Evolutionary conservation across 1,140 invertebrate genomes (phyloP), one percentile per base, ranked within the genome.

Genomic region (Drosophila ananassae): DNA sequence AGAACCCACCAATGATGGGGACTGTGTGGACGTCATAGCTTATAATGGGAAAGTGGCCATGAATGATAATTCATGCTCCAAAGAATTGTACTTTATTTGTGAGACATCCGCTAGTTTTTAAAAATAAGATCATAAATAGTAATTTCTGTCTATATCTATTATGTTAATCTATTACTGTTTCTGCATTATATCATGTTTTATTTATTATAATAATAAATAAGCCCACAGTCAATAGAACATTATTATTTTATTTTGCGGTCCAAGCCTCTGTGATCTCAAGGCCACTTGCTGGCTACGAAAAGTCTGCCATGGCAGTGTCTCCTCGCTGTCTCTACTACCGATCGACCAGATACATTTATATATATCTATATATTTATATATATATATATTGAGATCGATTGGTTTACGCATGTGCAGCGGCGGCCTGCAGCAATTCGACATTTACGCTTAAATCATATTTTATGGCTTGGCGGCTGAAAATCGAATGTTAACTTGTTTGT

Each of bases 391-490:
- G 22, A 77, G 81, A 81, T 74, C 64, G 68, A 85, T 85, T 67
- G 77, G 74, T 64, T 77, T 81, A 87, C 82, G 81, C 81, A 87
- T 79, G 81, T 54, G 80, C 80, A 84, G 61, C 46, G 28, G 61
- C 46, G 28, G 13, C 52, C 62, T 51, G 32, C 58, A 50, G 48
- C 47, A 61, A 69, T 37, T 50, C 83, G 83, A 89, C 83, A 83
- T 89, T 89, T 89, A 72, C 79, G 79, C 68, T 83, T 89, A 89
- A 87, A 89, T 89, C 83, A 89, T 89, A 89, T 89, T 89, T 89
- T 89, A 89, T 89, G 84, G 83, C 72, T 89, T 83, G 89, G 76
- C 77, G 68, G 83, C 68, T 87, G 63, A 69, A 89, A 89, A 89
- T 89, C 81, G 79, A 89, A 89, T 89, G 83, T 83, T 87, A 89